Conservation (phyloP, 2,888 invertebrate genomes). For the Boloria selene region DNA sequence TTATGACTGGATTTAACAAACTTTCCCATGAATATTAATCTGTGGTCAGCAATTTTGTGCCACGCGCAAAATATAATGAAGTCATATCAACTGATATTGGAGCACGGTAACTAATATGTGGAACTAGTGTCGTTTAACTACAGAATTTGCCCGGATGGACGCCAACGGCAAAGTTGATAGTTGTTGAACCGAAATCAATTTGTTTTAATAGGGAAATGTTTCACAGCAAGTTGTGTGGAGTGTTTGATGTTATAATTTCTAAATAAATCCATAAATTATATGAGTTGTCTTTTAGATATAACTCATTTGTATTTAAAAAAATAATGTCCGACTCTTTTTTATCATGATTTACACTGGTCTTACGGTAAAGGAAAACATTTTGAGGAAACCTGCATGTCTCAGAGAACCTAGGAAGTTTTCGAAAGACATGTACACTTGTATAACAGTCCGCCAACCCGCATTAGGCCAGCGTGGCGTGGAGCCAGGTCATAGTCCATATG, state of each 20-base stretch:
- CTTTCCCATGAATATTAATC: not conserved
- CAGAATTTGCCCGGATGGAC: conserved; percentile 18
- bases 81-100: conserved; percentile 16
- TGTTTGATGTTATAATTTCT: not conserved
- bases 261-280: too few species aligned
- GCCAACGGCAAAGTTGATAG: conserved; percentile 23
- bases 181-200: conserved; percentile 31
- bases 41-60: conserved; percentile 8
- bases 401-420: too few species aligned
- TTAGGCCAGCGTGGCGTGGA: too few species aligned
- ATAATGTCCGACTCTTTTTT: too few species aligned
- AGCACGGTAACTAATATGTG: conserved; percentile 22
- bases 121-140: conserved; percentile 27
- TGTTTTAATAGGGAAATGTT: conserved; percentile 24
- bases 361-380: too few species aligned
- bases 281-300: too few species aligned
- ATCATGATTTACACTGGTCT: too few species aligned
- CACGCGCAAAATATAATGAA: conserved; percentile 11
- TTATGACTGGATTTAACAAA: conserved; percentile 4
- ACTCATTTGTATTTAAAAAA: too few species aligned
- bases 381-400: too few species aligned
- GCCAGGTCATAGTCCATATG: too few species aligned
- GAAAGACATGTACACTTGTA: too few species aligned
- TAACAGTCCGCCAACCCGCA: too few species aligned
- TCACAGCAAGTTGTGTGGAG: conserved; percentile 18